phyloP scores from a whole-genome alignment of 2,797 vertebrate genomes.

The Chaenodraco wilsoni region DNA sequence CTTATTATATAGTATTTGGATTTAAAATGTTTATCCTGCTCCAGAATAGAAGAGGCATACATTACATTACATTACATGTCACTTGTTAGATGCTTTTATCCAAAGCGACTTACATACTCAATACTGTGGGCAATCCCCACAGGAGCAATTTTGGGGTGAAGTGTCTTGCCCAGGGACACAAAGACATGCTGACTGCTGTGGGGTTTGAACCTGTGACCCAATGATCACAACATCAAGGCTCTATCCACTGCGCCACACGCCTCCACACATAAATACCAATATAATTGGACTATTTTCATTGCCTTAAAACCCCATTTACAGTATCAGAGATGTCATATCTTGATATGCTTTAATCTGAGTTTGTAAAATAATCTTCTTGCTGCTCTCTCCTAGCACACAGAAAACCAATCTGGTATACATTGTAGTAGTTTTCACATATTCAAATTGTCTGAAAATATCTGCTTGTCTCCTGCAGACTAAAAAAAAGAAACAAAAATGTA shows the following conservation, averaged over 20 bases:
- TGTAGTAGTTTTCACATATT: conserved; percentile 24
- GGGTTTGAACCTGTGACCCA: no score
- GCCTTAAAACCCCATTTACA: background rate
- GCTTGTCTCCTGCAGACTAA: conserved; percentile 2
- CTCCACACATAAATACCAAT: background rate
- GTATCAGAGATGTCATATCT: background rate
- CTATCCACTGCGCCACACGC: no score
- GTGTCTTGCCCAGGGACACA: no score
- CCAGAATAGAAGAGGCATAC: background rate
- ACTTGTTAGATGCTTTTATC: no score
- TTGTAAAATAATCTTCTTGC: conserved; percentile 22
- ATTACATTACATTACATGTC: no score
- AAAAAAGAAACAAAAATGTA: background rate
- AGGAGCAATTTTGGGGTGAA: no score
- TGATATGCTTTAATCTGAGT: conserved; percentile 8
- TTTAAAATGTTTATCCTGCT: background rate
- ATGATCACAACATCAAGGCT: no score
- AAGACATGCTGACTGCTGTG: no score
- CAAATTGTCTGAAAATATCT: conserved; percentile 33
- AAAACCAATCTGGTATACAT: conserved; percentile 25
- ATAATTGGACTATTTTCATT: background rate
- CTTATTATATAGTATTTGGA: background rate
- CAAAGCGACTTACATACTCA: no score
- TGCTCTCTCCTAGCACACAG: conserved; percentile 12
- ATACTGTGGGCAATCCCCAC: no score